Evolutionary conservation across 64 coral and sea anemone species (phyloP).

Genomic region (Pachyseris speciosa): DNA sequence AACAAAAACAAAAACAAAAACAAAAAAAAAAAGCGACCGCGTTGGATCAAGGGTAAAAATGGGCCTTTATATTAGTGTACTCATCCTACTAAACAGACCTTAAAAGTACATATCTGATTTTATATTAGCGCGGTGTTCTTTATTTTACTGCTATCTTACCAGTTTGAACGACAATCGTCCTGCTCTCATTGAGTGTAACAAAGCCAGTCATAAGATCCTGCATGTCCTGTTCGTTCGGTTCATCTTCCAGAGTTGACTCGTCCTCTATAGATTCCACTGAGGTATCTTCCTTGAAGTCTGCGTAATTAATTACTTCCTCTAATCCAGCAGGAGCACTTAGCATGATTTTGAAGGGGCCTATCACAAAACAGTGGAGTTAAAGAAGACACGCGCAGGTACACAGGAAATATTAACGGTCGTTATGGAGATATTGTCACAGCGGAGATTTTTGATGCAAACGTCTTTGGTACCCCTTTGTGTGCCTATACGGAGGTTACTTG

Average conservation of each 20-base stretch:
- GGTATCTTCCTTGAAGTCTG: constrained; percentile 35
- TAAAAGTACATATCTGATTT: neutral
- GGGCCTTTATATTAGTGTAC: too few relatives aligned
- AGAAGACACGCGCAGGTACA: neutral
- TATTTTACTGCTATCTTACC: neutral
- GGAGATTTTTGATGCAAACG: too few relatives aligned
- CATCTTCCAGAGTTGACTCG: constrained; percentile 51
- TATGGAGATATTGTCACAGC: neutral
- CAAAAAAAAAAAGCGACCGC: too few relatives aligned
- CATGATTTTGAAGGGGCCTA: constrained; percentile 56
- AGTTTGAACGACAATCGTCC: neutral
- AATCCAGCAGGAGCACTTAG: constrained; percentile 31
- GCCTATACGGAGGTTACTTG: too few relatives aligned
- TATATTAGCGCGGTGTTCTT: neutral
- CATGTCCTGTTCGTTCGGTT: constrained; percentile 19
- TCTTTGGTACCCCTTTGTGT: too few relatives aligned
- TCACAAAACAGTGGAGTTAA: neutral
- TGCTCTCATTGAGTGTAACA: constrained; percentile 7
- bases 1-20: too few relatives aligned
- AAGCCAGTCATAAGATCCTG: constrained; percentile 1
- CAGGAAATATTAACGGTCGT: neutral
- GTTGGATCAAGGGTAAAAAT: too few relatives aligned
- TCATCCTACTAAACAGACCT: too few relatives aligned
- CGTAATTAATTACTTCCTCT: constrained; percentile 68
- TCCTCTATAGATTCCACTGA: constrained; percentile 6